phyloP scores from a whole-genome alignment of 2,797 vertebrate species.

The Enteromius mattozi region DNA sequence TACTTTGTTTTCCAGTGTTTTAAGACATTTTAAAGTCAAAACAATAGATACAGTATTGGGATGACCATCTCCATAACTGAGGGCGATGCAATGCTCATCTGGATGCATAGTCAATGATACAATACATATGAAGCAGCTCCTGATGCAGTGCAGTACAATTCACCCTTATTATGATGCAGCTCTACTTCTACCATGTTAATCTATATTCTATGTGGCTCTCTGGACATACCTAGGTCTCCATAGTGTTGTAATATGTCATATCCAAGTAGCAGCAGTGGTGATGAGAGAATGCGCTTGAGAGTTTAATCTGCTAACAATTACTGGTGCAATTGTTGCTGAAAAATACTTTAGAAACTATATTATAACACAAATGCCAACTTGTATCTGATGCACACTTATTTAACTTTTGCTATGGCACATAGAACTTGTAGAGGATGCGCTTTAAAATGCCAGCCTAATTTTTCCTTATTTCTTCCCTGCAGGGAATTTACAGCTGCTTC shows the following conservation, averaged over 20 bases:
- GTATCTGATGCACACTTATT: not conserved
- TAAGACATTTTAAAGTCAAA: not conserved
- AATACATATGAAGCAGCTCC: not conserved
- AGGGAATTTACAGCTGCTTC: constrained; percentile 99
- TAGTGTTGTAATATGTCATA: too few species aligned
- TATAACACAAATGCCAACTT: not conserved
- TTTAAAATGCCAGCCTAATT: not conserved
- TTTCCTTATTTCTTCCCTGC: constrained; percentile 43
- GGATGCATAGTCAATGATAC: not conserved
- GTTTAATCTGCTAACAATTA: not conserved
- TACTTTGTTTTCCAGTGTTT: not conserved
- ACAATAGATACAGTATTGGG: not conserved
- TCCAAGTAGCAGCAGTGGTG: too few species aligned
- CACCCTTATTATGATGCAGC: not conserved
- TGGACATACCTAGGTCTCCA: not conserved
- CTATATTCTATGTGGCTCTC: not conserved
- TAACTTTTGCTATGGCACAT: not conserved
- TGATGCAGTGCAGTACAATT: not conserved
- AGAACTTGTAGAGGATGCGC: not conserved
- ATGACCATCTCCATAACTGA: not conserved
- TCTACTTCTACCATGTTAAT: not conserved
- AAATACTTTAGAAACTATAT: not conserved
- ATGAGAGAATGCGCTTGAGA: too few species aligned
- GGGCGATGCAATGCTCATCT: not conserved
- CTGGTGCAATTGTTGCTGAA: not conserved